A percentile compares a stretch with the other conserved stretches of the same genome.
Conservation (phyloP, 2,888 invertebrate genomes). For the Stictocephala bisonia region DNA sequence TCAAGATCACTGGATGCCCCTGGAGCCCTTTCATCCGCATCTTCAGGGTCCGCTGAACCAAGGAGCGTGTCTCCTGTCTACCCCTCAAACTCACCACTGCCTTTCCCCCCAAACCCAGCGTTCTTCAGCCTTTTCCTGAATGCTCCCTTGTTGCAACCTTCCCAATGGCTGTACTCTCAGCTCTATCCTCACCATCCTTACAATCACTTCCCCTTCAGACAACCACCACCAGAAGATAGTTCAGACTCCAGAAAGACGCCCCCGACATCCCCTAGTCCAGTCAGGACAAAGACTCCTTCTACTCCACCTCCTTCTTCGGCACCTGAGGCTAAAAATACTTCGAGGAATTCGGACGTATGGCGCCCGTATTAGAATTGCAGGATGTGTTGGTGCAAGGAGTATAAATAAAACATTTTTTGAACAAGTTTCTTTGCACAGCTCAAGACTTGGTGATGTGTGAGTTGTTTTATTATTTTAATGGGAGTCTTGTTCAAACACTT, state of each 20-base stretch:
- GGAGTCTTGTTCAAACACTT: too few species aligned
- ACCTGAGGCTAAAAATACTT: constrained; percentile 61
- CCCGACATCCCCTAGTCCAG: constrained; percentile 42
- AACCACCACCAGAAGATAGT: constrained; percentile 47
- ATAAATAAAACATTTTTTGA: too few species aligned
- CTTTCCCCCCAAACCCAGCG: constrained; percentile 58
- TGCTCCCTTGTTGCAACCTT: constrained; percentile 79
- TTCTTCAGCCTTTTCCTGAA: constrained; percentile 72
- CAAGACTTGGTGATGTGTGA: too few species aligned
- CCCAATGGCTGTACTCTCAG: constrained; percentile 83
- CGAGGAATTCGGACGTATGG: constrained; percentile 78
- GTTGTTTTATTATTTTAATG: too few species aligned
- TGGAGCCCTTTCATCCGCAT: constrained; percentile 71
- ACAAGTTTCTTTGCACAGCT: too few species aligned
- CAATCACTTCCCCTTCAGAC: constrained; percentile 45
- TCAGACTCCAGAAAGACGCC: constrained; percentile 48
- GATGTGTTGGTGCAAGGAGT: too few species aligned
- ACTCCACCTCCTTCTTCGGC: constrained; percentile 53
- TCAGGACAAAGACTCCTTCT: constrained; percentile 46
- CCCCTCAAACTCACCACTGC: constrained; percentile 51
- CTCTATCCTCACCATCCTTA: constrained; percentile 71
- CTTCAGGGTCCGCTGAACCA: constrained; percentile 21
- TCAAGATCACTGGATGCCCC: constrained; percentile 64
- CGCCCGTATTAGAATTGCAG: constrained; percentile 79
- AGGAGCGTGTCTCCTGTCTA: constrained; percentile 44